Evolutionary conservation across 2,888 invertebrate species (phyloP).

Genomic region (Drosophila testacea): DNA sequence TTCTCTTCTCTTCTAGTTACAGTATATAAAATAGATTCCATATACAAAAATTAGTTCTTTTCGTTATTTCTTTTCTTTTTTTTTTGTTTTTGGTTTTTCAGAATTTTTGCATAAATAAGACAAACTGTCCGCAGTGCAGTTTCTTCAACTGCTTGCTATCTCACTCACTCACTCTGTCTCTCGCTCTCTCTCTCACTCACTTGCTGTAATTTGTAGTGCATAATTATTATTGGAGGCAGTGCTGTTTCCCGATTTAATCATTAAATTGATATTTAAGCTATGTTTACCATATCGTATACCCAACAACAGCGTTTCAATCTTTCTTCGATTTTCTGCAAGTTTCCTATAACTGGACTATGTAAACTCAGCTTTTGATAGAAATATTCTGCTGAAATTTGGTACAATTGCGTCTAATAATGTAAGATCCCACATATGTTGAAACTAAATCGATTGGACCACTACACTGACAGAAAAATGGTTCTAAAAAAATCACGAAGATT

Average conservation of each 20-base stretch:
- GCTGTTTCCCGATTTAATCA: conserved; percentile 14
- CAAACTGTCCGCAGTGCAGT: conserved; percentile 6
- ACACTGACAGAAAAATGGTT: too few relatives aligned
- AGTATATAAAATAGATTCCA: conserved; percentile 66
- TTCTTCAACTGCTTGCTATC: conserved; percentile 4
- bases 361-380: conserved; percentile 11
- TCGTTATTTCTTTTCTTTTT: background rate
- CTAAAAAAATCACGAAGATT: too few relatives aligned
- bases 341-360: background rate
- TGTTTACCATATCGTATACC: background rate
- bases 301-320: background rate
- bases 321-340: background rate
- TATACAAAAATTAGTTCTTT: conserved; percentile 44
- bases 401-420: background rate
- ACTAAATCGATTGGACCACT: background rate
- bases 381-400: conserved; percentile 11
- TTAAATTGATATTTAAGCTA: background rate
- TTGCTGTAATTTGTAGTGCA: background rate
- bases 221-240: conserved; percentile 22
- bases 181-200: conserved; percentile 1
- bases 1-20: conserved; percentile 18
- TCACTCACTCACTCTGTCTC: conserved; percentile 4
- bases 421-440: background rate
- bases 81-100: background rate
- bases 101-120: conserved; percentile 11